Evolutionary conservation across 2,797 vertebrate genomes (phyloP), one percentile per base, ranked within the genome.

Genomic region (Psittacula echo): DNA sequence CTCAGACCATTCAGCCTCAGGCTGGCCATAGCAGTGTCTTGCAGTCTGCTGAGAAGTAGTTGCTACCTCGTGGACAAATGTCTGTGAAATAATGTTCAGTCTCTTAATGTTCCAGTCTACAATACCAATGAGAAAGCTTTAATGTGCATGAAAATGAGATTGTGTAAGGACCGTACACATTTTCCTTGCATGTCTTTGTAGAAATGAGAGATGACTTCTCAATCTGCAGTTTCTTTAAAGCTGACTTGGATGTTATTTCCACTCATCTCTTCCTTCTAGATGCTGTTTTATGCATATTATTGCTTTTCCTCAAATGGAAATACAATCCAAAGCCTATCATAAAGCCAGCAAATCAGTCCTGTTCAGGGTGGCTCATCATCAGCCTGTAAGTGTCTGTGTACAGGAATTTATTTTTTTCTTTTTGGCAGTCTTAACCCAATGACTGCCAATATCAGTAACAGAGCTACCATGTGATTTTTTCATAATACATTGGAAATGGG

Each of bases 101-200:
- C 29, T 51, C 30, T 32, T 44, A 44, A 72, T 32, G 4, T 53
- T 68, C 32, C 44, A 45, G 45, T 11, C 44, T 60, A 67, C 56
- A 80, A 22, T 48, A 41, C 1, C 22, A 56, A 13, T 9, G 11
- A 22, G 47, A 92, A 74, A 84, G 5, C 21, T 86, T 86, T 42
- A 78, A 42, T 1, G 2, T 30, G 32, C 10, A 9, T 15, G 8
- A 67, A 11, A 84, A 84, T 30, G 48, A 61, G n/a, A 17, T 45
- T 32, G 10, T 10, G 2, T 37, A 26, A 29, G 21, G 50, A 45
- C 26, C 0, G 0, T 39, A 75, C 1, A 0, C 9, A 27, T 78
- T 94, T 84, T 84, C 4, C 45, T 71, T n/a, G 4, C 48, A 68
- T 65, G 24, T 14, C 32, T 72, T 88, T 56, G 58, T 8, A 77